These are phyloP conservation scores for Prionace glauca DNA, from an alignment of 2,797 vertebrate genomes.

Conservation along the genomic window DNA sequence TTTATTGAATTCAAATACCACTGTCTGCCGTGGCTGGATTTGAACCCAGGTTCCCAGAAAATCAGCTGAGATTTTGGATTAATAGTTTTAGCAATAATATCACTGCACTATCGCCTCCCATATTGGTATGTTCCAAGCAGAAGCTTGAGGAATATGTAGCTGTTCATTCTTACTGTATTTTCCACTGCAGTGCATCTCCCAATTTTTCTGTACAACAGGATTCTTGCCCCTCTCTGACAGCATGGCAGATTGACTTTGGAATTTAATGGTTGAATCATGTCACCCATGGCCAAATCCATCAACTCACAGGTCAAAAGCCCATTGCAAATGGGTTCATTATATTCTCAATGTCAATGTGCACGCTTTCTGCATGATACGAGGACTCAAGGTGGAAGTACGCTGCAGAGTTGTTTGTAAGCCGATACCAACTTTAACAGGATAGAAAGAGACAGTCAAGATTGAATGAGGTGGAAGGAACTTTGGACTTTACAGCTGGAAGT, in stretches of 20 bases:
- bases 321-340: background rate
- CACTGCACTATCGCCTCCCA: too few species aligned
- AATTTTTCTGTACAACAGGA: background rate
- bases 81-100: too few species aligned
- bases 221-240: background rate
- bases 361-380: background rate
- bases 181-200: background rate
- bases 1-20: too few species aligned
- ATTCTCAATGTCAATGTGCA: background rate
- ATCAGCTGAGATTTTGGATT: too few species aligned
- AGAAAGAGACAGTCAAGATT: background rate
- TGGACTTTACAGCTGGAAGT: background rate
- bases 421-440: background rate
- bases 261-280: background rate
- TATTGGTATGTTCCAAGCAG: background rate
- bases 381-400: background rate
- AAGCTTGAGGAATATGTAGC: background rate
- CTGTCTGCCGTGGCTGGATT: too few species aligned
- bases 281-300: background rate
- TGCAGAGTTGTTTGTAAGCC: background rate
- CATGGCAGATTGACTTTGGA: background rate
- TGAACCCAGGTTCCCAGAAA: too few species aligned
- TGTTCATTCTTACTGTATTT: background rate
- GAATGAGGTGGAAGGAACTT: background rate
- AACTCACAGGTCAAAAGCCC: background rate